Percentiles rank a stretch among this genome's conserved stretches.
Conservation (phyloP, 2,888 invertebrate species). For the Melanotus villosus region DNA sequence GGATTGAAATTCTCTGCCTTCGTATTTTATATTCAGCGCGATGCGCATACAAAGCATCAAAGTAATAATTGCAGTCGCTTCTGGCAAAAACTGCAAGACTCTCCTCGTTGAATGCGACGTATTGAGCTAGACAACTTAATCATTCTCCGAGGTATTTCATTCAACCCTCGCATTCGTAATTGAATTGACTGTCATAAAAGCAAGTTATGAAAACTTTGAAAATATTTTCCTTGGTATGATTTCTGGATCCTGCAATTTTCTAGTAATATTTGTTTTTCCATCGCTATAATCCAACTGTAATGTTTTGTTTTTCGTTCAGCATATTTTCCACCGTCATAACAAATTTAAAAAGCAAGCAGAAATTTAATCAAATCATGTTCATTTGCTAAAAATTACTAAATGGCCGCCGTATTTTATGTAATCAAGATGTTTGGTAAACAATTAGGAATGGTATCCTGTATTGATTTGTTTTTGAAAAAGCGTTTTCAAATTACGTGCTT, state of each 20-base stretch:
- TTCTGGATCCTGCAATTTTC: background rate
- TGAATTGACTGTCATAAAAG: constrained; percentile 5
- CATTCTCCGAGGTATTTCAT: constrained; percentile 30
- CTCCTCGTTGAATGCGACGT: constrained; percentile 21
- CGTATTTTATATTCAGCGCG: constrained; percentile 41
- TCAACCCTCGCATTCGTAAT: constrained; percentile 6
- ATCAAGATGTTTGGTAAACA: too few relatives aligned
- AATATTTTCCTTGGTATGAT: constrained; percentile 1
- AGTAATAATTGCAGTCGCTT: constrained; percentile 42
- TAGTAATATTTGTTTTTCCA: too few relatives aligned
- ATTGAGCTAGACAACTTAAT: constrained; percentile 37
- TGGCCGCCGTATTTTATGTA: too few relatives aligned
- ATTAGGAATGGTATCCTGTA: too few relatives aligned
- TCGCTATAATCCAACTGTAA: too few relatives aligned
- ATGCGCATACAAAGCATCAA: constrained; percentile 44
- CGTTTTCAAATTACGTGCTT: constrained; percentile 5
- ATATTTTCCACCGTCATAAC: too few relatives aligned
- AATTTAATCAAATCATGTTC: too few relatives aligned
- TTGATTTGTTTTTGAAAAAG: background rate
- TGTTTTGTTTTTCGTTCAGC: too few relatives aligned
- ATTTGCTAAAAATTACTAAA: too few relatives aligned
- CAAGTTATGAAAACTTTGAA: constrained; percentile 10
- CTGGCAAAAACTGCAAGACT: constrained; percentile 37
- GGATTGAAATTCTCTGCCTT: constrained; percentile 41
- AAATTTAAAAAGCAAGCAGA: too few relatives aligned